These are phyloP conservation scores for Tryphoninae sp. DNA, from an alignment of 2,888 invertebrate genomes.

Conservation along the genomic window DNA sequence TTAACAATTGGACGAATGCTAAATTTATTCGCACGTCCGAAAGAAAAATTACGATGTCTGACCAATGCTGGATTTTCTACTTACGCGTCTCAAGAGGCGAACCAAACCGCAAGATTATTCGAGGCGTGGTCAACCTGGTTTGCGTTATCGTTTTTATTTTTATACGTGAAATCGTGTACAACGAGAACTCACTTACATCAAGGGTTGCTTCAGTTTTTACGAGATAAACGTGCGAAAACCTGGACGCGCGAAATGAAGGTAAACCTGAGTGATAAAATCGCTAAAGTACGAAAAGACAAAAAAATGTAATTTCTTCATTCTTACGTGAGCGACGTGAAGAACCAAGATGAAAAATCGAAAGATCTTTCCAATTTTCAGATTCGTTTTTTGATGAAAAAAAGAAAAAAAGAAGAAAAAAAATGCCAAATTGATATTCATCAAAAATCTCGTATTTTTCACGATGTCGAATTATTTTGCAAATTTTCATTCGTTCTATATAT, in stretches of 20 bases:
- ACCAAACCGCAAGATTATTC: not conserved
- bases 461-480: not conserved
- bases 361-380: not conserved
- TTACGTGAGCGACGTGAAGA: not conserved
- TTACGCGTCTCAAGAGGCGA: not conserved
- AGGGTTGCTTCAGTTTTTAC: slow-evolving; percentile 7
- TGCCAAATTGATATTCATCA: too few species aligned
- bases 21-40: not conserved
- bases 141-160: not conserved
- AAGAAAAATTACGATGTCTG: not conserved
- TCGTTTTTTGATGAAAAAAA: not conserved
- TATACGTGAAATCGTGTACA: slow-evolving; percentile 10
- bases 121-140: not conserved
- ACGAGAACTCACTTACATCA: slow-evolving; percentile 6
- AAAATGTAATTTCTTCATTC: too few species aligned
- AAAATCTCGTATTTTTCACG: not conserved
- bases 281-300: too few species aligned
- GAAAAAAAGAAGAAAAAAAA: too few species aligned
- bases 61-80: not conserved
- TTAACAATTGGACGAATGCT: not conserved
- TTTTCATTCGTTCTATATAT: not conserved
- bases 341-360: not conserved
- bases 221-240: slow-evolving; percentile 8
- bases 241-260: not conserved
- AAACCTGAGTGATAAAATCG: not conserved